Evolutionary conservation across 2,888 invertebrate species (phyloP).

Genomic region (Criorhina ranunculi): DNA sequence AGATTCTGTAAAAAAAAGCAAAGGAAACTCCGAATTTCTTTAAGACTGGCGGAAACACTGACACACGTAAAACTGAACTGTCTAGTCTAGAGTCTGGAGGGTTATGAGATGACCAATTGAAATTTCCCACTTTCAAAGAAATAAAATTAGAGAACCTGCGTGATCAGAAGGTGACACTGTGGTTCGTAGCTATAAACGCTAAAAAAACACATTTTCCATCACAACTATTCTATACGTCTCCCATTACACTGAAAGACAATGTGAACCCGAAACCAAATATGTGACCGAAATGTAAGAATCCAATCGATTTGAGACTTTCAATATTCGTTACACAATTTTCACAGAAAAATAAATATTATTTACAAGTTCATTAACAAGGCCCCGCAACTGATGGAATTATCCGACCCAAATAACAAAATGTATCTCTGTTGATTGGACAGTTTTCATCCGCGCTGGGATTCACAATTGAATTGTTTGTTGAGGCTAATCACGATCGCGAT

Average conservation of each 20-base stretch:
- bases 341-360: constrained; percentile 23
- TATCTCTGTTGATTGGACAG: constrained; percentile 48
- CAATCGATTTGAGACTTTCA: constrained; percentile 31
- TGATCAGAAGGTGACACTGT: too few relatives aligned
- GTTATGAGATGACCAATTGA: too few relatives aligned
- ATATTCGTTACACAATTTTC: constrained; percentile 27
- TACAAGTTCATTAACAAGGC: constrained; percentile 22
- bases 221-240: too few relatives aligned
- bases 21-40: too few relatives aligned
- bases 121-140: too few relatives aligned
- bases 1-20: too few relatives aligned
- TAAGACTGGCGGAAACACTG: too few relatives aligned
- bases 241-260: neutral
- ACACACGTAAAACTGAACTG: too few relatives aligned
- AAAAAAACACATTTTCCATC: too few relatives aligned
- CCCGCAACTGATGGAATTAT: neutral
- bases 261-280: constrained; percentile 28
- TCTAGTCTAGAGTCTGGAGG: too few relatives aligned
- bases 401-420: constrained; percentile 5
- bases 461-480: constrained; percentile 19
- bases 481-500: neutral
- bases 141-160: too few relatives aligned
- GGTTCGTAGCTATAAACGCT: too few relatives aligned
- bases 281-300: constrained; percentile 41
- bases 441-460: neutral